Evolutionary conservation across 1,140 invertebrate species (phyloP).

Genomic region (Octopus sinensis): DNA sequence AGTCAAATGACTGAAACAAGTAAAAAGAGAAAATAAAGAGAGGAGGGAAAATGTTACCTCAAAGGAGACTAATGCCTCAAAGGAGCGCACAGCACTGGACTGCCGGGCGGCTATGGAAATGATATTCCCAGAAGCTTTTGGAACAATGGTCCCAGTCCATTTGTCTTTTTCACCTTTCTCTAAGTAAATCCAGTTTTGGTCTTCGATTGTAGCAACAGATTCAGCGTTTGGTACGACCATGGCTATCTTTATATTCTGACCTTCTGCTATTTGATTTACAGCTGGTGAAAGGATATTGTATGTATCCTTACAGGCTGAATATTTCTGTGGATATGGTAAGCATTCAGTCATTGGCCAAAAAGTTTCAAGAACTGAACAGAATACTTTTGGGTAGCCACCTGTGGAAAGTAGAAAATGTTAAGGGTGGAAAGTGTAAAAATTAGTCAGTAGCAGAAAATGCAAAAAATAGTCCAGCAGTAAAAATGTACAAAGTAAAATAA

Average conservation of each 20-base stretch:
- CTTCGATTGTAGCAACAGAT: background rate
- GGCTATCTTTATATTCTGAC: background rate
- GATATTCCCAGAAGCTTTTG: background rate
- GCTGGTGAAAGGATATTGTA: background rate
- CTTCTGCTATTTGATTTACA: background rate
- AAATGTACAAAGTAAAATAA: too few relatives aligned
- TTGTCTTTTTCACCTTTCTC: background rate
- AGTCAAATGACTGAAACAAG: too few relatives aligned
- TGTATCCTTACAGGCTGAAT: background rate
- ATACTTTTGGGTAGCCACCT: background rate
- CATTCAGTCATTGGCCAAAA: background rate
- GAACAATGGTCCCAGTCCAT: background rate
- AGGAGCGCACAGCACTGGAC: background rate
- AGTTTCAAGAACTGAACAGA: background rate
- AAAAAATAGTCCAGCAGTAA: too few relatives aligned
- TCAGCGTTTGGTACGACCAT: background rate
- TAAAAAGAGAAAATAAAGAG: too few relatives aligned
- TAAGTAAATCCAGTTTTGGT: background rate
- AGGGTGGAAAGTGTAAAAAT: too few relatives aligned
- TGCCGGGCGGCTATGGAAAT: background rate
- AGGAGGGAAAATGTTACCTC: background rate
- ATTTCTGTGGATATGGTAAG: background rate
- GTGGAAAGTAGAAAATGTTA: background rate
- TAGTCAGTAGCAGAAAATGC: too few relatives aligned
- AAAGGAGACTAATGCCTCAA: background rate